phyloP scores from a whole-genome alignment of 2,888 invertebrate species.

The Adelognathus sp. region DNA sequence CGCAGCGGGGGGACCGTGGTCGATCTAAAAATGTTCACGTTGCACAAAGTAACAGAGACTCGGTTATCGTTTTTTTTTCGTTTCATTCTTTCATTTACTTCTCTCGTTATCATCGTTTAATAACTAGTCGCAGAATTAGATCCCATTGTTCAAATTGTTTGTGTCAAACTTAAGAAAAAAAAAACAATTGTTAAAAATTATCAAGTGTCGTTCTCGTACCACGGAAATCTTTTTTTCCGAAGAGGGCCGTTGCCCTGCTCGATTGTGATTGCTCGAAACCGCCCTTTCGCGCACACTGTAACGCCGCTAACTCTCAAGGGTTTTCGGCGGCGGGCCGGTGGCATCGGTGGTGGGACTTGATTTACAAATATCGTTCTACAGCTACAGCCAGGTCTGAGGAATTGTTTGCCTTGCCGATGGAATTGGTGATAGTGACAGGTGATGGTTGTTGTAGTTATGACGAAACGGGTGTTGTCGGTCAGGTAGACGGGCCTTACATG shows the following conservation, averaged over 20 bases:
- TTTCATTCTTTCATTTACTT: neutral
- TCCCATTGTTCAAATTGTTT: too few relatives aligned
- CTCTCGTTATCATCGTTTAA: neutral
- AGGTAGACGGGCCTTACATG: slow-evolving; percentile 86
- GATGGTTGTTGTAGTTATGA: slow-evolving; percentile 61
- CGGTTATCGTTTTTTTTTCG: neutral
- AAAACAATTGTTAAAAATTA: slow-evolving; percentile 5
- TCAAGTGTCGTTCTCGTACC: slow-evolving; percentile 25
- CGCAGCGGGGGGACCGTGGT: slow-evolving; percentile 43
- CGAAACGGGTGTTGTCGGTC: slow-evolving; percentile 70
- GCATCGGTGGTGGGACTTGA: slow-evolving; percentile 36
- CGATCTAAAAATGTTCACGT: slow-evolving; percentile 54
- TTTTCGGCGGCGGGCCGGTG: slow-evolving; percentile 23
- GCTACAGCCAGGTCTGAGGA: slow-evolving; percentile 71
- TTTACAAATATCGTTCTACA: slow-evolving; percentile 56
- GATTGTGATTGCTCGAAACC: neutral
- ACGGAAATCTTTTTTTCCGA: neutral
- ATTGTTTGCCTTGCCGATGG: slow-evolving; percentile 72
- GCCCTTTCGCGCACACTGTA: slow-evolving; percentile 5
- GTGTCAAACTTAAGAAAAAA: neutral
- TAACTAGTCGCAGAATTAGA: neutral
- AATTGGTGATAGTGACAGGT: slow-evolving; percentile 70
- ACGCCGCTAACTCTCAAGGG: slow-evolving; percentile 26
- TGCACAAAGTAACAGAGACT: neutral
- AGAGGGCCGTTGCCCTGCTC: too few relatives aligned